These are phyloP conservation scores for Rhinoraja longicauda DNA, from an alignment of 2,797 vertebrate species.

Conservation along the genomic window DNA sequence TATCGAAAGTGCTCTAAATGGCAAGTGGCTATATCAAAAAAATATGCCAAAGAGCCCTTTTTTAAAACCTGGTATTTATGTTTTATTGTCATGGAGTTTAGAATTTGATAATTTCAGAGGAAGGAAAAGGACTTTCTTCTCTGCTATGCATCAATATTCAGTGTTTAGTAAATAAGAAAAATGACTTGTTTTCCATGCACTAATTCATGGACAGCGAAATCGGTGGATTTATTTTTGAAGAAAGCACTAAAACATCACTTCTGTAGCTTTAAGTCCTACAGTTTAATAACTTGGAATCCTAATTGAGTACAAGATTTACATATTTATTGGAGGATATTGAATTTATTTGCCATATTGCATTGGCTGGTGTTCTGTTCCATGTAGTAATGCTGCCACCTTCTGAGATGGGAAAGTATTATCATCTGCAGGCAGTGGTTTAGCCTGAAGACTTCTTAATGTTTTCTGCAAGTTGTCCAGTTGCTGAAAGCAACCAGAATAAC, in stretches of 20 bases:
- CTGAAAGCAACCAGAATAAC: constrained; percentile 48
- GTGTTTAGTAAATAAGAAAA: not conserved
- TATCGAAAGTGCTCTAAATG: not conserved
- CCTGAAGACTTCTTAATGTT: constrained; percentile 42
- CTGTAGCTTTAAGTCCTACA: constrained; percentile 19
- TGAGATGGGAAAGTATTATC: constrained; percentile 62
- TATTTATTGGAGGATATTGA: constrained; percentile 36
- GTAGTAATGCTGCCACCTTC: constrained; percentile 89
- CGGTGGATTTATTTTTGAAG: not conserved
- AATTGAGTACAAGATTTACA: constrained; percentile 37
- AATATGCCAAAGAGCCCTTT: not conserved
- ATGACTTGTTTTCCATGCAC: not conserved
- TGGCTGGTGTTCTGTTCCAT: constrained; percentile 53
- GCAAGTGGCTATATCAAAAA: not conserved
- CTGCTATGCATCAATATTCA: not conserved
- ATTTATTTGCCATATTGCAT: constrained; percentile 22
- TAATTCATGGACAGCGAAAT: not conserved
- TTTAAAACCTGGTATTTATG: not conserved
- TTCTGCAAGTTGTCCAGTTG: constrained; percentile 47
- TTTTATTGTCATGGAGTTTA: not conserved
- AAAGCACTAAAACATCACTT: not conserved
- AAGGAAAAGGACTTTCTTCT: not conserved
- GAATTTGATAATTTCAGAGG: not conserved
- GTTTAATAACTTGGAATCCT: constrained; percentile 37
- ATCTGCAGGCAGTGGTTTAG: constrained; percentile 18